phyloP scores from a whole-genome alignment of 2,113 vertebrate species.

The Dicrurus megarhynchus region DNA sequence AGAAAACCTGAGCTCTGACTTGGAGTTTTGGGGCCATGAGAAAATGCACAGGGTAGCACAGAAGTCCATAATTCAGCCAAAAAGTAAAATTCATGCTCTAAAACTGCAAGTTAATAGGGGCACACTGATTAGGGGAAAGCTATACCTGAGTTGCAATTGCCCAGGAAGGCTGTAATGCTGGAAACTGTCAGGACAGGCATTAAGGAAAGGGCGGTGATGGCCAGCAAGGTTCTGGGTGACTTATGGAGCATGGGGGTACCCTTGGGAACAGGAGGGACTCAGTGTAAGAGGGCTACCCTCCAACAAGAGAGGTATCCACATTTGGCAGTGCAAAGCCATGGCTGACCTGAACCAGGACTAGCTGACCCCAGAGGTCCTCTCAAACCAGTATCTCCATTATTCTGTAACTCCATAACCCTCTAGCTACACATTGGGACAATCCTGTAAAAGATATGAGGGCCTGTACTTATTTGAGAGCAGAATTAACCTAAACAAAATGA shows the following conservation, averaged over 20 bases:
- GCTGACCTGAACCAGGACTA: not conserved
- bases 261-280: not conserved
- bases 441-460: not conserved
- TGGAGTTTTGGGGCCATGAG: not conserved
- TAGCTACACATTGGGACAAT: not conserved
- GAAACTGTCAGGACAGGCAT: not conserved
- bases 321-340: not conserved
- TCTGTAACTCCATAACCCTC: not conserved
- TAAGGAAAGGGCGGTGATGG: not conserved
- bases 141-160: not conserved
- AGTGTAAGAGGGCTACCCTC: not conserved
- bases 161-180: not conserved
- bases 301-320: not conserved
- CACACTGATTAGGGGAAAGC: not conserved
- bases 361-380: not conserved
- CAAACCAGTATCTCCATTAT: not conserved
- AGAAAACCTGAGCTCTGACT: not conserved
- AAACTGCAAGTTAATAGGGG: not conserved
- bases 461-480: not conserved
- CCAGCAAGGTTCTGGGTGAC: not conserved
- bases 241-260: rapidly evolving
- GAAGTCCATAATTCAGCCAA: not conserved
- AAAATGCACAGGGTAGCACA: not conserved
- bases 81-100: not conserved
- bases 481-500: not conserved